Percentiles rank a stretch among this genome's conserved stretches.
These are phyloP conservation scores for Tipula lateralis DNA, from an alignment of 2,888 invertebrate genomes.

Conservation along the genomic window DNA sequence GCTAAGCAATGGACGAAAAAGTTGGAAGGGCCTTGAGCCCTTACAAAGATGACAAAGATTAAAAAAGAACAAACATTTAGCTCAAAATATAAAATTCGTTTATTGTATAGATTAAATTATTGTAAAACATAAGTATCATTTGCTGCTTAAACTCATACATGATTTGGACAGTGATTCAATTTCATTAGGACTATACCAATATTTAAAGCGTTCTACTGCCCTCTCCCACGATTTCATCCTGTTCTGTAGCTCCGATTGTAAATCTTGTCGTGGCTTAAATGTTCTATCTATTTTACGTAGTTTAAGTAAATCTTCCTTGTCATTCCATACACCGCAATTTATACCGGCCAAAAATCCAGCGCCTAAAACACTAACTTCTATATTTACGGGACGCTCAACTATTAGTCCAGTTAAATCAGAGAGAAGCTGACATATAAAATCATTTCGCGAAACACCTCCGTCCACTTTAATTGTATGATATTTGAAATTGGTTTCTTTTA, in stretches of 20 bases:
- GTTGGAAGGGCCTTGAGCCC: no score
- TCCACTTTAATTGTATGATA: constrained; percentile 72
- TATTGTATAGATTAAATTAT: not conserved
- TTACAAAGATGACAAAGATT: not conserved
- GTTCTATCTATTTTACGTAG: constrained; percentile 57
- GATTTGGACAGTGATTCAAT: not conserved
- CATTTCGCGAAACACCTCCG: constrained; percentile 93
- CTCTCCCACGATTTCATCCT: constrained; percentile 43
- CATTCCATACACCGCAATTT: constrained; percentile 70
- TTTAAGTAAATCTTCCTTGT: constrained; percentile 58
- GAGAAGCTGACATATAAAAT: constrained; percentile 84
- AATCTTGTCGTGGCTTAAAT: constrained; percentile 55
- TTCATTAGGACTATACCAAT: constrained; percentile 41
- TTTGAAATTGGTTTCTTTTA: constrained; percentile 60
- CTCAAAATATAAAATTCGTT: not conserved
- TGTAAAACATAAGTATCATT: not conserved
- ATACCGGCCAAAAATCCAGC: constrained; percentile 82
- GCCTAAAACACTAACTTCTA: constrained; percentile 82
- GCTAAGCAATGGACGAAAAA: no score
- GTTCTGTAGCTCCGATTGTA: constrained; percentile 35
- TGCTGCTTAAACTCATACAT: not conserved
- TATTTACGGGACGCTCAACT: constrained; percentile 67
- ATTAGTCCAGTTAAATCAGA: constrained; percentile 72
- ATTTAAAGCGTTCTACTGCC: constrained; percentile 44
- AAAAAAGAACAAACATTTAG: not conserved